A percentile compares a stretch with the other conserved stretches of the same genome.
Conservation (phyloP, 2,888 invertebrate genomes). For the Nasonia oneida region DNA sequence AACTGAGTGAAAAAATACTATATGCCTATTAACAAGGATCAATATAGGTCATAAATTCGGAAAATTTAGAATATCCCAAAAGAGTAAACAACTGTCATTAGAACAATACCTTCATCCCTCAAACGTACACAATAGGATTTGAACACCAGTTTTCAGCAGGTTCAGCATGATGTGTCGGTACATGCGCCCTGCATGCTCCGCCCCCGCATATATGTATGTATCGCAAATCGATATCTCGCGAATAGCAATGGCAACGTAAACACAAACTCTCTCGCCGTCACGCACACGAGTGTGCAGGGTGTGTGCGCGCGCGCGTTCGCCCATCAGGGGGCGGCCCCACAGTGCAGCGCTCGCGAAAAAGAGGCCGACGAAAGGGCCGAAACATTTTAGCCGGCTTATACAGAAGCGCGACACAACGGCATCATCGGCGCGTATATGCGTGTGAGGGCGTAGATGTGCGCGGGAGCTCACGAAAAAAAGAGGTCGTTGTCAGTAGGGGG, state of each 20-base stretch:
- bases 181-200: background rate
- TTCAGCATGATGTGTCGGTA: background rate
- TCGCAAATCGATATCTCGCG: conserved; percentile 47
- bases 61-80: no score
- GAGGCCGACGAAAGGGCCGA: background rate
- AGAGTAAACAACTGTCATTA: no score
- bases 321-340: background rate
- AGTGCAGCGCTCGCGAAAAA: background rate
- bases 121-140: background rate
- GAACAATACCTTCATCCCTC: no score
- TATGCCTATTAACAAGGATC: no score
- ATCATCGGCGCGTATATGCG: background rate
- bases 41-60: no score
- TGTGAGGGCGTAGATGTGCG: background rate
- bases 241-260: conserved; percentile 24
- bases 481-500: background rate
- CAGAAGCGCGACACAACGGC: background rate
- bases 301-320: no score
- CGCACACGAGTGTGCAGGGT: background rate
- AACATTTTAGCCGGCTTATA: background rate
- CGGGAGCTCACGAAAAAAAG: background rate
- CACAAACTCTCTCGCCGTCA: background rate
- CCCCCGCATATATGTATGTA: background rate
- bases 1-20: no score
- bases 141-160: background rate